phyloP scores from a whole-genome alignment of 2,888 invertebrate species.

The Synanthedon vespiformis region DNA sequence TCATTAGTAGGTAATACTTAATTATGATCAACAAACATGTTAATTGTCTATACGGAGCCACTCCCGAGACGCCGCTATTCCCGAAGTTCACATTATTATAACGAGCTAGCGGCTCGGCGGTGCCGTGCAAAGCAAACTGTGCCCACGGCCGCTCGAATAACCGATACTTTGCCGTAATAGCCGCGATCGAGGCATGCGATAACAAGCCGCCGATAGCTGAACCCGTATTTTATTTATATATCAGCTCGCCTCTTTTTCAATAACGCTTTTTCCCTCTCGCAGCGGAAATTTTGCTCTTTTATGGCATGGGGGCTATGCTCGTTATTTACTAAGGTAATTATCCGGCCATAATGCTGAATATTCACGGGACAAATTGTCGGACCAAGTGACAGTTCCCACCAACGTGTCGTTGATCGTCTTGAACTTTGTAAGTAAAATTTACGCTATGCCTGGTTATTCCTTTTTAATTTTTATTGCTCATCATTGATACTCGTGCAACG shows the following conservation, averaged over 20 bases:
- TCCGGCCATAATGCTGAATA: slow-evolving; percentile 50
- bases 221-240: slow-evolving; percentile 71
- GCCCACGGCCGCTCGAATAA: slow-evolving; percentile 60
- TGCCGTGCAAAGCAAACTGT: slow-evolving; percentile 59
- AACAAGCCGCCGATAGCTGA: slow-evolving; percentile 71
- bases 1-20: too few relatives aligned
- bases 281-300: slow-evolving; percentile 66
- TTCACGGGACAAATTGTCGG: slow-evolving; percentile 50
- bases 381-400: slow-evolving; percentile 39
- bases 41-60: background rate
- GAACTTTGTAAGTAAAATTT: slow-evolving; percentile 10
- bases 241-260: slow-evolving; percentile 67
- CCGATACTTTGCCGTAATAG: slow-evolving; percentile 64
- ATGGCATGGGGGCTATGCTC: slow-evolving; percentile 52
- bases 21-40: background rate
- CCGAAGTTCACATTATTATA: slow-evolving; percentile 70
- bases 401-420: slow-evolving; percentile 11
- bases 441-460: slow-evolving; percentile 5
- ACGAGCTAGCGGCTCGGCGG: slow-evolving; percentile 59
- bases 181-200: slow-evolving; percentile 66
- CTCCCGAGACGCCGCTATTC: slow-evolving; percentile 61
- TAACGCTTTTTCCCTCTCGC: slow-evolving; percentile 62
- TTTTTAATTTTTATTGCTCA: too few relatives aligned
- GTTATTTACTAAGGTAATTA: slow-evolving; percentile 64
- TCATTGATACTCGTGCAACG: too few relatives aligned